Evolutionary conservation across 1,140 invertebrate species (phyloP), one percentile per base, ranked within the genome.

Genomic region (Ericerus pela): DNA sequence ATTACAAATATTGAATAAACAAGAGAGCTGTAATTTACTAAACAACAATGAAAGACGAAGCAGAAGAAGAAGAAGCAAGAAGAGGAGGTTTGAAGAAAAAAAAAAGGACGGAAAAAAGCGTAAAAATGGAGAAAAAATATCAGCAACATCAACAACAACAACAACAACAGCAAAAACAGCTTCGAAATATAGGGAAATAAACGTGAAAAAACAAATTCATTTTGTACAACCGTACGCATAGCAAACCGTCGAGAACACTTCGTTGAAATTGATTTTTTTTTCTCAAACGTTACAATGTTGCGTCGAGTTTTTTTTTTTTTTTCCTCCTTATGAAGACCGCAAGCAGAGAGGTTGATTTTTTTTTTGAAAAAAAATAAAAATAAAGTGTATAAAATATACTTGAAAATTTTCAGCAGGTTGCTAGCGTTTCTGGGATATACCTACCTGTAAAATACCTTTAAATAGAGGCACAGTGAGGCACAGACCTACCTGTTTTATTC

Each of bases 261-360:
- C 20, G 12, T 47, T 24, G 16, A 47, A 47, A 47, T 47, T 47
- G 41, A 47, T 47, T 47, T 47, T 47, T 47, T 47, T 47, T 47
- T n/a, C n/a, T 16, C 20, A 16, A 47, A 47, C 41, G 26, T 47
- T 24, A 47, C 41, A 47, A 47, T 47, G 26, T 8, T n/a, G n/a
- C n/a, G n/a, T n/a, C n/a, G n/a, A n/a, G n/a, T n/a, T n/a, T n/a
- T n/a, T n/a, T n/a, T n/a, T n/a, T n/a, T n/a, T n/a, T n/a, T n/a
- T n/a, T n/a, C n/a, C n/a, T n/a, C n/a, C n/a, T 14, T 41, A 41
- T 16, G 20, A 6, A 47, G 41, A 47, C 41, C 41, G 16, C 41
- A 20, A 41, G 37, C 37, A 18, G 37, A 14, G 16, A 41, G 3
- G 41, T 24, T 47, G 20, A 24, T n/a, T n/a, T n/a, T 47, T 5